A percentile compares a stretch with the other conserved stretches of the same genome.
phyloP scores from a whole-genome alignment of 1,140 invertebrate species.

The Drosophila elegans region DNA sequence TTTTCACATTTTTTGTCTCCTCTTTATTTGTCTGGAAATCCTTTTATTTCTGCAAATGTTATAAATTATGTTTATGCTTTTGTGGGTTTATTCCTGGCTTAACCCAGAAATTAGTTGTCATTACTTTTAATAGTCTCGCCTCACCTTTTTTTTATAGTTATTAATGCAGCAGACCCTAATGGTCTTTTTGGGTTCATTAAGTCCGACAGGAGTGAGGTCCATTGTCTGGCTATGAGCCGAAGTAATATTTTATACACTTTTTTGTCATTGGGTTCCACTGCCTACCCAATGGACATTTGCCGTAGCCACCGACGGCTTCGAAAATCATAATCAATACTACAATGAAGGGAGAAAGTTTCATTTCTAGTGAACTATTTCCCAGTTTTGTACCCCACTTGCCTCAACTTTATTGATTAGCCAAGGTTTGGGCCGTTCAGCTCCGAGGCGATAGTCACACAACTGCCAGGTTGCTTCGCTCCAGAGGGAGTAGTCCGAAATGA shows the following conservation, averaged over 20 bases:
- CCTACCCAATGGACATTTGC: slow-evolving; percentile 30
- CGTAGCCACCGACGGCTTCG: neutral
- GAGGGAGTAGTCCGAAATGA: slow-evolving; percentile 18
- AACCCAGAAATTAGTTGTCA: slow-evolving; percentile 62
- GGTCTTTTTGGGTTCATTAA: slow-evolving; percentile 54
- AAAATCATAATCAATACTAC: slow-evolving; percentile 31
- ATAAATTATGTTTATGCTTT: slow-evolving; percentile 60
- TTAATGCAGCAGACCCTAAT: slow-evolving; percentile 43
- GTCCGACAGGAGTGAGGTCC: slow-evolving; percentile 11
- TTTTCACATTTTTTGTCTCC: slow-evolving; percentile 53
- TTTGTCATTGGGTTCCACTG: slow-evolving; percentile 27
- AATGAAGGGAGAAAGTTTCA: slow-evolving; percentile 29
- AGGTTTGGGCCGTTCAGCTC: slow-evolving; percentile 4
- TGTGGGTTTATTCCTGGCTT: slow-evolving; percentile 20
- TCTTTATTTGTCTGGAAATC: slow-evolving; percentile 7
- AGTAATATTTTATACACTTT: slow-evolving; percentile 57
- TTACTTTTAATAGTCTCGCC: slow-evolving; percentile 61
- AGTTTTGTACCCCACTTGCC: neutral
- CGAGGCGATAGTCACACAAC: slow-evolving; percentile 21
- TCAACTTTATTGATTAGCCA: slow-evolving; percentile 51
- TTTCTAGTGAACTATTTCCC: slow-evolving; percentile 7
- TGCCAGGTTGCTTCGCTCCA: slow-evolving; percentile 13
- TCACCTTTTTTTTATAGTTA: slow-evolving; percentile 57
- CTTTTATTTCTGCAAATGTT: slow-evolving; percentile 39
- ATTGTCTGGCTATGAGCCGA: slow-evolving; percentile 38